Evolutionary conservation across 2,888 invertebrate genomes (phyloP).

Genomic region (Sicus ferrugineus): DNA sequence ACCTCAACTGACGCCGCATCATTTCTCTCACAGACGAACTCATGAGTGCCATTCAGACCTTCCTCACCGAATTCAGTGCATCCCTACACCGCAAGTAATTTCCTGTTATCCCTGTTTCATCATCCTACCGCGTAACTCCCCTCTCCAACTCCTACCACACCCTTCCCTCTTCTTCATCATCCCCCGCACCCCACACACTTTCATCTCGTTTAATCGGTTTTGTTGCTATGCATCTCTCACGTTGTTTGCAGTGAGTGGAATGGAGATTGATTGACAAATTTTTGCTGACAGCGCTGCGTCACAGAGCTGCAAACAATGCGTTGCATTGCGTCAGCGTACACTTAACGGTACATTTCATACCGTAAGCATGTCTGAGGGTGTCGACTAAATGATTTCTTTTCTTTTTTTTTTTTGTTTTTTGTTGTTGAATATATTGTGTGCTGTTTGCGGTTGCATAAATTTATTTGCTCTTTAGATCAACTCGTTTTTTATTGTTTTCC

Average conservation of each 20-base stretch:
- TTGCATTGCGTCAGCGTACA: no score
- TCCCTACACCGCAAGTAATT: not conserved
- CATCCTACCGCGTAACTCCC: no score
- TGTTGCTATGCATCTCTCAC: not conserved
- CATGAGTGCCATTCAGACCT: no score
- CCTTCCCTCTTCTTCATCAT: no score
- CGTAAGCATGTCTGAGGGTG: constrained; percentile 30
- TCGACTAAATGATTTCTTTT: not conserved
- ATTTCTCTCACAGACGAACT: no score
- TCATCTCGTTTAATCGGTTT: not conserved
- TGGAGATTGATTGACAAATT: constrained; percentile 34
- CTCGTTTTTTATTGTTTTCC: constrained; percentile 5
- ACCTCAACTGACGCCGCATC: no score
- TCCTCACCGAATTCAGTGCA: no score
- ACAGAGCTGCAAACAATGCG: no score
- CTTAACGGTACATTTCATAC: no score
- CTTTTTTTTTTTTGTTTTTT: not conserved
- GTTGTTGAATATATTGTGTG: not conserved
- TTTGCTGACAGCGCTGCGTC: constrained; percentile 28
- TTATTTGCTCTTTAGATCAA: not conserved
- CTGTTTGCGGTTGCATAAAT: not conserved
- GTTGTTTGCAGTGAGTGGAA: not conserved
- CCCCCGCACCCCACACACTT: no score
- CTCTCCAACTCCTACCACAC: no score
- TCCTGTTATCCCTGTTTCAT: not conserved